A percentile compares a stretch with the other conserved stretches of the same genome.
These are phyloP conservation scores for Heptranchias perlo DNA, from an alignment of 2,113 vertebrate species.

Conservation along the genomic window DNA sequence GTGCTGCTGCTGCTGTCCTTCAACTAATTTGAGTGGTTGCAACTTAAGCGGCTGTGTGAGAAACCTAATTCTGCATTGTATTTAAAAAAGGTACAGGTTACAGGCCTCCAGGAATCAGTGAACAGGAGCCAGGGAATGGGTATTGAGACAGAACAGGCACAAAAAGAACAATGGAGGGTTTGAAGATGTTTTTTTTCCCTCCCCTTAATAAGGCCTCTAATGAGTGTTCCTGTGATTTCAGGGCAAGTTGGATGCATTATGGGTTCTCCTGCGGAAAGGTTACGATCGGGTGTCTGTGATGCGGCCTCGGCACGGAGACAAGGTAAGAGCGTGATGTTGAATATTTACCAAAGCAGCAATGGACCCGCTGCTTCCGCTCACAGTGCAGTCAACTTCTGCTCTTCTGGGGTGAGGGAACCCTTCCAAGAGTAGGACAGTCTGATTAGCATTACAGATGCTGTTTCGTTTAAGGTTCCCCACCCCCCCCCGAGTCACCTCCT, in stretches of 20 bases:
- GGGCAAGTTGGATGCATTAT: conserved; percentile 90
- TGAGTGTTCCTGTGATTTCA: conserved; percentile 51
- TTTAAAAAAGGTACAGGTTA: background rate
- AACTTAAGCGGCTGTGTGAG: background rate
- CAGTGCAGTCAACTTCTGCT: background rate
- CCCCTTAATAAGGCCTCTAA: background rate
- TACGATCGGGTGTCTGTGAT: conserved; percentile 94
- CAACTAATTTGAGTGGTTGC: background rate
- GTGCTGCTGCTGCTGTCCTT: background rate
- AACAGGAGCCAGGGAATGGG: background rate
- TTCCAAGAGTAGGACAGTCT: background rate
- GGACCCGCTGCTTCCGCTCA: background rate
- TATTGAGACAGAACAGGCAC: background rate
- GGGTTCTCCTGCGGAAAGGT: conserved; percentile 83
- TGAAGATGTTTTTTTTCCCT: background rate
- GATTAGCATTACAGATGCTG: background rate
- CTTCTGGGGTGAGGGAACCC: background rate
- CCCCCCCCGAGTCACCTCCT: background rate
- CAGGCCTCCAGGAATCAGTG: background rate
- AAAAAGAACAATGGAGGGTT: background rate
- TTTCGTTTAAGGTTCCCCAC: background rate
- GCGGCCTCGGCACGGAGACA: conserved; percentile 92
- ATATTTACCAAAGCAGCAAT: background rate
- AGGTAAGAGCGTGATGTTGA: conserved; percentile 61
- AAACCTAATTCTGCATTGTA: background rate